Evolutionary conservation across 2,797 vertebrate species (phyloP), one percentile per base, ranked within the genome.

Genomic region (Chrysocyon brachyurus): DNA sequence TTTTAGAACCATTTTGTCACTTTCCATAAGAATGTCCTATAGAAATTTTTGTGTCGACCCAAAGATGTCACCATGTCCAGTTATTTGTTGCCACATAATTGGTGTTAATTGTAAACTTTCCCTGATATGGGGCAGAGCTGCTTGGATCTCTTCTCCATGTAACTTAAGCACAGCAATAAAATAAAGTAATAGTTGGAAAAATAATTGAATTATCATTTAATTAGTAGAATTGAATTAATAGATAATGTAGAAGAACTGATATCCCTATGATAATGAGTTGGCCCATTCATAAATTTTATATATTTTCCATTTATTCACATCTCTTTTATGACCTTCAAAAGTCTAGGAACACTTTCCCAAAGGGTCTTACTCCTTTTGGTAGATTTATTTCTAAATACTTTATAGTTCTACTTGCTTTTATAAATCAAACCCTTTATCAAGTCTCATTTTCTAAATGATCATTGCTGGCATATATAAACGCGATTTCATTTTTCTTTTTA

Each of bases 121-220:
- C 97, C 98, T 98, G 98, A 98, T 98, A 98, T 98, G 98, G 98
- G 98, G 96, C 97, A 98, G 96, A 98, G 98, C 92, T 97, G 94
- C 97, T 98, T 98, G 96, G 98, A 97, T 96, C 92, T 96, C 97
- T 98, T 98, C 98, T 98, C 96, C 97, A 98, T 98, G 98, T 98
- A 98, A 98, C 96, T 98, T 98, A 98, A 97, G 98, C 97, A 98
- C 98, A 98, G 98, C 98, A 98, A 98, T 98, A 98, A 98, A 98
- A 98, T 97, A 98, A 98, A 98, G 88, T 97, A 94, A 97, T 98
- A 98, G 98, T 96, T 99, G 98, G 97, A 98, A 21, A 89, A 89
- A 64, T 49, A 49, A 49, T 36, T 64, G 22, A 63, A 54, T 89
- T 77, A 28, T 63, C 52, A 26, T 77, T 77, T 31, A 52, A 16